Percentiles rank a stretch among this genome's conserved stretches.
These are phyloP conservation scores for Aphelocoma californica DNA, from an alignment of 2,797 vertebrate species.

Conservation along the genomic window DNA sequence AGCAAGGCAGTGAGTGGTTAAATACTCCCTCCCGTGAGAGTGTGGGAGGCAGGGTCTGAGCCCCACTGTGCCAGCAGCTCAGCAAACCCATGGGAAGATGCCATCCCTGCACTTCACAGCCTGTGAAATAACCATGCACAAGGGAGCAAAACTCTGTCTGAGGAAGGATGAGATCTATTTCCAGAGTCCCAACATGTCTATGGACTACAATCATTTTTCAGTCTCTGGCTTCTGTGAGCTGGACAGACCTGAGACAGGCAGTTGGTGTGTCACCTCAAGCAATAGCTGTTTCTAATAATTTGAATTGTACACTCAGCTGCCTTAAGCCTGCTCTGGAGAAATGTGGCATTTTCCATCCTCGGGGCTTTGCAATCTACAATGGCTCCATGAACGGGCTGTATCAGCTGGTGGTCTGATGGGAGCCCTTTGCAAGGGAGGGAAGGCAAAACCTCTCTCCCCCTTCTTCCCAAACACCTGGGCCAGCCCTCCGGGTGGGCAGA, in stretches of 20 bases:
- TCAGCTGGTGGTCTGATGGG: neutral
- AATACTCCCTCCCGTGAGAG: neutral
- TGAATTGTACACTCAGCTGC: neutral
- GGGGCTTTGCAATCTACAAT: accelerated
- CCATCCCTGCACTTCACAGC: neutral
- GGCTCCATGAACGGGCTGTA: accelerated
- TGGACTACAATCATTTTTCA: neutral
- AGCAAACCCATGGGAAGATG: neutral
- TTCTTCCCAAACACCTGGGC: neutral
- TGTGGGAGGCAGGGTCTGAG: neutral
- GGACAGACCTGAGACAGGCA: neutral
- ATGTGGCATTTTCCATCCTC: neutral
- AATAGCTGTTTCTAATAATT: neutral
- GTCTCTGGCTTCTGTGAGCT: neutral
- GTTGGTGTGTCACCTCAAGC: neutral
- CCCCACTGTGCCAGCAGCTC: accelerated
- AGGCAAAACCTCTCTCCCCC: neutral
- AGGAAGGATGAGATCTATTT: neutral
- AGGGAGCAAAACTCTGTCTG: neutral
- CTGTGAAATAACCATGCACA: neutral
- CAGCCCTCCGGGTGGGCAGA: neutral
- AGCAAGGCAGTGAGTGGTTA: neutral
- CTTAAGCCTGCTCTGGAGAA: neutral
- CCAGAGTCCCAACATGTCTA: neutral
- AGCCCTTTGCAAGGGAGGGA: neutral